Base-by-base conservation (phyloP, 2,797 vertebrate species). In the Urophycis tenuis region DNA sequence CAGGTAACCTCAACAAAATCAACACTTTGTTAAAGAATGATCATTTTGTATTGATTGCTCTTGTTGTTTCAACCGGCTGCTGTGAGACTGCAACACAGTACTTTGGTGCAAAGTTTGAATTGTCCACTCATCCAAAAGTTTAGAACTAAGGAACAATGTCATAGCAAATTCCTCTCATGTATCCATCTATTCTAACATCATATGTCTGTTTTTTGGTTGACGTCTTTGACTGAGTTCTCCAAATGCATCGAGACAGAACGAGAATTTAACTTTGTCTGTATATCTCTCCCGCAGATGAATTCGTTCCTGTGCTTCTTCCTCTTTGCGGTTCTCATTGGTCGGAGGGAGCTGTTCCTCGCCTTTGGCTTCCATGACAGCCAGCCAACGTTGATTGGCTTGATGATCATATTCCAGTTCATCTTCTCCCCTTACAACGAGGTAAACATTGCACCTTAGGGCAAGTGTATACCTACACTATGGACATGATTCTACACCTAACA, bases 351-450 rank as follows among this genome's bases (percentile, higher is more conserved):
- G 82, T 99, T 99, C 89, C 90, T 94, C 80, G 98, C 98, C 4
- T 99, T 99, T 88, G 98, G 97, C 86, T 99, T 99, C 88, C 90
- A 93, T 87, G 92, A 95, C 83, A 95, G 89, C 87, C 97, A 98
- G 70, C 98, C 98, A 36, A 99, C 96, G 73, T 91, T 99, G 79
- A 99, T 99, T 85, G 98, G 98, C 87, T 90, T 99, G 84, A 94
- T 99, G 95, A 99, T 99, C 90, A 99, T 99, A 91, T 99, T 99
- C 93, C 97, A 99, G 93, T 99, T 99, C 90, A 98, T 99, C 90
- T 99, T 99, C 89, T 99, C 98, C 60, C 98, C 98, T 5, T 99
- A 99, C 90, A 99, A 98, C 81, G 97, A 99, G 96, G 98, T 99
- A 93, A 29, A 29, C 60, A 67, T 67, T 60, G 53, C 25, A 19